Percentiles rank a stretch among this genome's conserved stretches.
Conservation (phyloP, 2,888 invertebrate species). For the Dorcus parallelipipedus region DNA sequence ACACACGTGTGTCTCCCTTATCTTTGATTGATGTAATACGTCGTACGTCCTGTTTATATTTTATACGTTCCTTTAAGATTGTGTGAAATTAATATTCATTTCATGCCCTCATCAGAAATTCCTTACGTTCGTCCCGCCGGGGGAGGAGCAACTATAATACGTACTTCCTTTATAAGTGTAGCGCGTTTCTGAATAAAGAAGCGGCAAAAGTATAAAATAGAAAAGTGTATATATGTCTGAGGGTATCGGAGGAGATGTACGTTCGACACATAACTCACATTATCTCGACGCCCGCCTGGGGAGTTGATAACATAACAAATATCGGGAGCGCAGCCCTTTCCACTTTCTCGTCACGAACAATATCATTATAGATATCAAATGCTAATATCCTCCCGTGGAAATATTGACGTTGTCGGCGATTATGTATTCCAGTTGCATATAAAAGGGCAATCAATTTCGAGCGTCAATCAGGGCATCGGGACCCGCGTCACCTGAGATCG, state of each 20-base stretch:
- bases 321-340: constrained; percentile 20
- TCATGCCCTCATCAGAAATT: not conserved
- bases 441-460: constrained; percentile 34
- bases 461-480: constrained; percentile 30
- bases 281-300: constrained; percentile 19
- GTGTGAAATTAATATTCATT: constrained; percentile 1
- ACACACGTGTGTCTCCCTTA: too few species aligned
- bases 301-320: constrained; percentile 16
- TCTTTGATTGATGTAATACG: too few species aligned
- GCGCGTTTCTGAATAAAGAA: not conserved
- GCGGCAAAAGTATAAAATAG: not conserved
- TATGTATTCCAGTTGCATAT: constrained; percentile 37
- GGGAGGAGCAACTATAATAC: not conserved
- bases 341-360: constrained; percentile 39
- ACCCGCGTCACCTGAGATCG: constrained; percentile 5
- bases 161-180: not conserved
- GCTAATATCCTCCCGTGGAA: constrained; percentile 38
- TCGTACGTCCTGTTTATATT: too few species aligned
- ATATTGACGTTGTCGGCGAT: constrained; percentile 31
- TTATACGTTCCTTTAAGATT: too few species aligned
- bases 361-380: constrained; percentile 42
- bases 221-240: constrained; percentile 18
- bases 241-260: constrained; percentile 25
- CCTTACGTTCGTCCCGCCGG: not conserved
- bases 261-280: constrained; percentile 29